Evolutionary conservation across 1,140 invertebrate genomes (phyloP), one percentile per base, ranked within the genome.

Genomic region (Trichoplusia ni): DNA sequence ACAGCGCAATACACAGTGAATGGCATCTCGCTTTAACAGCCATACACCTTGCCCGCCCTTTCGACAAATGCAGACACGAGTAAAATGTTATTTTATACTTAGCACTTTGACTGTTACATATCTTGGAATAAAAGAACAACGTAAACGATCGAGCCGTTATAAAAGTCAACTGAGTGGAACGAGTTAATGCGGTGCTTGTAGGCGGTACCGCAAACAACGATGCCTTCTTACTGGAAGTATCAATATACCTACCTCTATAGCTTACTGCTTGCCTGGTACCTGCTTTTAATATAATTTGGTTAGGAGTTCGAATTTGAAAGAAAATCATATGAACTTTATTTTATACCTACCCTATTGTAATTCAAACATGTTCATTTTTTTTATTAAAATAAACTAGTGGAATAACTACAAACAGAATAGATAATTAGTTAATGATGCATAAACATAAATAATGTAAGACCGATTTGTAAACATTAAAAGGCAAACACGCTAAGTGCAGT

Each of bases 91-190:
- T 42, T 42, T 23, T 37, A 14, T 6, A 23, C 40, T 21, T 23
- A 42, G 40, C 11, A 42, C 38, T 16, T 8, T 8, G 16, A 46
- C 21, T 46, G 27, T 46, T 46, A 46, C 42, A 46, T 25, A 27
- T 19, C 6, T 13, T 25, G 42, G 16, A 47, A 47, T 14, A 47
- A 29, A 47, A 47, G 25, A 47, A 47, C 14, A 47, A 3, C 44
- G 23, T 47, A 49, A 49, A 29, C 46, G 25, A 49, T 49, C 25
- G 25, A 49, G 46, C 27, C 46, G 46, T 49, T 49, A 25, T 49
- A 49, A 49, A 49, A 49, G 25, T 31, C 46, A 49, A 49, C 46
- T 11, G 46, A 49, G 25, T 49, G 46, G 25, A 49, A 31, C 46
- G 4, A 5, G 18, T 9, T 49, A 49, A 49, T 49, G 46, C 7